phyloP scores from a whole-genome alignment of 2,888 invertebrate species.

The Enoplolaimus lenunculus region DNA sequence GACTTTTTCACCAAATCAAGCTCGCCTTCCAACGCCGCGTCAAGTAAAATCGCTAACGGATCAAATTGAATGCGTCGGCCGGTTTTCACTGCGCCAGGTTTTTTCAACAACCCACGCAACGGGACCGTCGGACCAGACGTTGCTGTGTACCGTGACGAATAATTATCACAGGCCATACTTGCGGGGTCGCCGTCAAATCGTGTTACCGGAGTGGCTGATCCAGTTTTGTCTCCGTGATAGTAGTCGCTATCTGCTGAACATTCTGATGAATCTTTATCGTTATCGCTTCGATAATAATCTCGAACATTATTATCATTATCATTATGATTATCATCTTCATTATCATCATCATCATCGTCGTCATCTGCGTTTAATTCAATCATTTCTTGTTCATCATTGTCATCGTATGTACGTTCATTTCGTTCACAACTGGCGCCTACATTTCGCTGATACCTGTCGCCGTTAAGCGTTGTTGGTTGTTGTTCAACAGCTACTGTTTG shows the following conservation, averaged over 20 bases:
- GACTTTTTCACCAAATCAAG: constrained; percentile 88
- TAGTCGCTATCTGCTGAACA: no score
- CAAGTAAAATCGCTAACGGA: constrained; percentile 81
- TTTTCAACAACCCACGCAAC: background rate
- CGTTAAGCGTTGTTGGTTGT: no score
- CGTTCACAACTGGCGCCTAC: no score
- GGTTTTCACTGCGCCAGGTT: background rate
- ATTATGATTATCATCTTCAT: background rate
- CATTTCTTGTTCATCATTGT: background rate
- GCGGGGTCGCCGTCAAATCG: constrained; percentile 6
- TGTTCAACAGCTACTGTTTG: no score
- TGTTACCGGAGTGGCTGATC: no score
- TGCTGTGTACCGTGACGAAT: no score
- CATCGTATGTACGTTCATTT: background rate
- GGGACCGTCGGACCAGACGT: no score
- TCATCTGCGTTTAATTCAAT: background rate
- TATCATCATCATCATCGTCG: background rate
- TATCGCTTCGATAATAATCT: no score
- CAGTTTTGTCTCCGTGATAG: no score
- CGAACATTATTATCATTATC: no score
- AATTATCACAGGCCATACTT: background rate
- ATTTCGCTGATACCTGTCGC: no score
- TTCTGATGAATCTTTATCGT: no score
- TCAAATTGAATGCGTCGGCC: constrained; percentile 77
- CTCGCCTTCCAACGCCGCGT: constrained; percentile 94